Evolutionary conservation across 2,888 invertebrate species (phyloP).

Genomic region (Euzophera pinguis): DNA sequence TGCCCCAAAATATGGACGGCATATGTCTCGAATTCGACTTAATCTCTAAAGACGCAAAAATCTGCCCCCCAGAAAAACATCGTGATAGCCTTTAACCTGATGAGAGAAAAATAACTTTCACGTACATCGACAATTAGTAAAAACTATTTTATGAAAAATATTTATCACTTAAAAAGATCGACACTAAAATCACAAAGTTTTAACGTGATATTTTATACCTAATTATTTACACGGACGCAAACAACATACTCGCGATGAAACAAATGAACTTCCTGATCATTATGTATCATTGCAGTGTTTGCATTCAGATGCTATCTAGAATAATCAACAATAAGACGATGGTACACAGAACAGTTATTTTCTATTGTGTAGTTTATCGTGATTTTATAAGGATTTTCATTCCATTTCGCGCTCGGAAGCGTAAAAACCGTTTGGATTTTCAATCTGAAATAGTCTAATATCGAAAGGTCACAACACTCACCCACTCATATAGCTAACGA

Average conservation of each 20-base stretch:
- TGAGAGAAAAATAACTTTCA: no score
- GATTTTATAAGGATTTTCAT: slow-evolving; percentile 23
- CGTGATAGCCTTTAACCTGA: no score
- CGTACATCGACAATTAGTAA: no score
- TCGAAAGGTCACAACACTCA: no score
- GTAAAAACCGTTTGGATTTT: not conserved
- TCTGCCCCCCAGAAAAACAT: no score
- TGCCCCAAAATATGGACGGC: no score
- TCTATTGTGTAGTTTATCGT: slow-evolving; percentile 21
- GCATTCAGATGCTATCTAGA: slow-evolving; percentile 25
- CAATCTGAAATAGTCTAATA: no score
- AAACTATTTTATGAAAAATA: no score
- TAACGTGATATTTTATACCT: not conserved
- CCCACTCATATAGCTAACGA: no score
- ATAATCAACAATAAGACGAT: slow-evolving; percentile 25
- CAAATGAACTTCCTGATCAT: slow-evolving; percentile 18
- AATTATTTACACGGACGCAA: not conserved
- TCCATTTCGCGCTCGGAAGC: slow-evolving; percentile 19
- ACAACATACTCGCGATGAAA: not conserved
- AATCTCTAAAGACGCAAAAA: no score
- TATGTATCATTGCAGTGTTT: slow-evolving; percentile 10
- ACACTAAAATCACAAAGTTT: not conserved
- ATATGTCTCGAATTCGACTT: no score
- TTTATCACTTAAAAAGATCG: no score
- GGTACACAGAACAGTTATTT: slow-evolving; percentile 30